Percentiles rank a stretch among this genome's conserved stretches.
These are phyloP conservation scores for Cephalopachus bancanus DNA, from an alignment of 2,797 vertebrate species.

Conservation along the genomic window DNA sequence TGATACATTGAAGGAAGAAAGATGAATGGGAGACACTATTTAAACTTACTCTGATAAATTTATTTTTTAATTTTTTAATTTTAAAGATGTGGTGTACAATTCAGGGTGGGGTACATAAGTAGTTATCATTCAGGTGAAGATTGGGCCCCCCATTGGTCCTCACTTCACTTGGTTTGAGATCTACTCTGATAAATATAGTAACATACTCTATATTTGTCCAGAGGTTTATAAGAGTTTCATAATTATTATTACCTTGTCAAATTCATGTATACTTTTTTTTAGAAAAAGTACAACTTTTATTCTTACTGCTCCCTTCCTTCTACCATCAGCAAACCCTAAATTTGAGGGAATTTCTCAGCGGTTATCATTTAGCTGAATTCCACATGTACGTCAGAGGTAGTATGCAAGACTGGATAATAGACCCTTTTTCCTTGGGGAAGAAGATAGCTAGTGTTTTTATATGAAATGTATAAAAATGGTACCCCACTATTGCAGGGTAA, in stretches of 20 bases:
- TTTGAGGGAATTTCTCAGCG: not conserved
- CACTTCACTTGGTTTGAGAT: no score
- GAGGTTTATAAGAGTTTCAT: not conserved
- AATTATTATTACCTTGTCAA: not conserved
- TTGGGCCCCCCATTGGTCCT: no score
- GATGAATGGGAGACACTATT: not conserved
- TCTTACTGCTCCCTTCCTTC: no score
- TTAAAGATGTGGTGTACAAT: no score
- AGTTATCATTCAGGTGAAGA: no score
- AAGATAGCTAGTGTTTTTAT: not conserved
- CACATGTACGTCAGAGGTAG: fast-evolving
- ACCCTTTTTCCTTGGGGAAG: not conserved
- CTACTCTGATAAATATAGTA: no score
- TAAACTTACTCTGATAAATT: not conserved
- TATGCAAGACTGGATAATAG: not conserved
- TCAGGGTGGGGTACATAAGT: no score
- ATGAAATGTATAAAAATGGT: not conserved
- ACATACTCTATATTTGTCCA: no score
- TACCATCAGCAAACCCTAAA: not conserved
- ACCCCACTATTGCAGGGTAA: not conserved
- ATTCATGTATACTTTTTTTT: not conserved
- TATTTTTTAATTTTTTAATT: no score
- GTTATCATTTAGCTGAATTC: no score
- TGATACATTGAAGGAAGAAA: not conserved
- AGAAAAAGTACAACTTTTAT: not conserved